These are phyloP conservation scores for Labeo catla DNA, from an alignment of 2,113 vertebrate species.

Conservation along the genomic window DNA sequence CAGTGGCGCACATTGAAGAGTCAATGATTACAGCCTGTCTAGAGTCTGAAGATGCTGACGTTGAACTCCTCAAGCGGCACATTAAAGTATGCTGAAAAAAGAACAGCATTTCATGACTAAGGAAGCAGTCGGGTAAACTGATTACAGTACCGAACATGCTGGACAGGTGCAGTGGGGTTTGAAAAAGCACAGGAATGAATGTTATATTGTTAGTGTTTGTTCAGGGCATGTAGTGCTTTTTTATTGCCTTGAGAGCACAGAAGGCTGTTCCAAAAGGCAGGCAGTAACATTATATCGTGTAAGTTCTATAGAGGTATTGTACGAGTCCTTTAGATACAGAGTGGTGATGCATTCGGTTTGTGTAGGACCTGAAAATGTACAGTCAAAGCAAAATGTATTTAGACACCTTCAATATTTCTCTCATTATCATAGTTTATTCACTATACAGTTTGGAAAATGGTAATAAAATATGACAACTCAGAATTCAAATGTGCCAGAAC, in stretches of 20 bases:
- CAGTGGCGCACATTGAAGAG: constrained; percentile 27
- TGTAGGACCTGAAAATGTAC: not conserved
- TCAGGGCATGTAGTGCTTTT: not conserved
- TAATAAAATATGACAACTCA: too few relatives aligned
- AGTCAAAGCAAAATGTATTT: too few relatives aligned
- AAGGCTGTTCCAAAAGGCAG: not conserved
- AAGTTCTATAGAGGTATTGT: not conserved
- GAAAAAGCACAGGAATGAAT: not conserved
- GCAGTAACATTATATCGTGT: not conserved
- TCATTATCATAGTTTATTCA: too few relatives aligned
- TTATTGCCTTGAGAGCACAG: not conserved
- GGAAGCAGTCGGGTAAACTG: constrained; percentile 18
- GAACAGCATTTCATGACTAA: constrained; percentile 31
- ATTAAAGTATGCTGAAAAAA: constrained; percentile 15
- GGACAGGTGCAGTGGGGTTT: not conserved
- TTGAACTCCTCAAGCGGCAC: constrained; percentile 22
- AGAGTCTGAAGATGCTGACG: constrained; percentile 41
- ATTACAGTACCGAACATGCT: constrained; percentile 4
- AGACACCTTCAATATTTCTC: too few relatives aligned
- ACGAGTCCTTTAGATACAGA: not conserved
- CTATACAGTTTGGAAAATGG: too few relatives aligned
- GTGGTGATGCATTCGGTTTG: not conserved
- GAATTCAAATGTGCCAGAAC: too few relatives aligned
- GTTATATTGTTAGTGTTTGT: not conserved
- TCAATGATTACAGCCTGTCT: constrained; percentile 44